Evolutionary conservation across 2,113 vertebrate species (phyloP).

Genomic region (Phaethon lepturus): DNA sequence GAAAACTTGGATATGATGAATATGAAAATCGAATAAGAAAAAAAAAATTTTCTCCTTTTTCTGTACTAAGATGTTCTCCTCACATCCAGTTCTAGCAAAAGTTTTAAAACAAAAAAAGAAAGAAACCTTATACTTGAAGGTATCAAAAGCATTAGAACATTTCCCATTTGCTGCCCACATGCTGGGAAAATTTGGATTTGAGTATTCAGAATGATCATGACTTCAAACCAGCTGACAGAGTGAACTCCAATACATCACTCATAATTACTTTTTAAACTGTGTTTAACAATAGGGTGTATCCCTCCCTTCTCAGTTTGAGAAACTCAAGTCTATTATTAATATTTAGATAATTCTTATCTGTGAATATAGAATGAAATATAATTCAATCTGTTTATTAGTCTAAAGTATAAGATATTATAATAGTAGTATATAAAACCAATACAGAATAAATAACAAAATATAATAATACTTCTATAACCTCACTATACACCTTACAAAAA

Average conservation of each 20-base stretch:
- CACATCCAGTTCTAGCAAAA: neutral
- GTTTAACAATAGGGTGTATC: neutral
- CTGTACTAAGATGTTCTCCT: accelerated
- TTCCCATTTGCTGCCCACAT: neutral
- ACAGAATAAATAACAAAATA: neutral
- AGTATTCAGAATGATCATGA: neutral
- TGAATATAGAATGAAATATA: neutral
- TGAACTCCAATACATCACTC: neutral
- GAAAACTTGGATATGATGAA: neutral
- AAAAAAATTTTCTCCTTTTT: neutral
- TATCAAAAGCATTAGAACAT: neutral
- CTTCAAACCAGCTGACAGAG: neutral
- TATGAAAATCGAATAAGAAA: neutral
- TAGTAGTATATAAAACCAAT: neutral
- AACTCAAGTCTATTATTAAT: neutral
- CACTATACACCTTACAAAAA: neutral
- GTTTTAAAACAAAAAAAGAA: neutral
- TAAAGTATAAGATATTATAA: neutral
- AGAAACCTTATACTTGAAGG: neutral
- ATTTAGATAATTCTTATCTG: neutral
- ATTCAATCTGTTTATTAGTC: neutral
- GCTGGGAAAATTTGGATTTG: neutral
- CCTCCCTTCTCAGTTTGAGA: neutral
- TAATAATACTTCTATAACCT: neutral
- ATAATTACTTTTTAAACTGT: neutral